A percentile compares a stretch with the other conserved stretches of the same genome.
Conservation (phyloP, 2,797 vertebrate genomes). For the Lutjanus argentimaculatus region DNA sequence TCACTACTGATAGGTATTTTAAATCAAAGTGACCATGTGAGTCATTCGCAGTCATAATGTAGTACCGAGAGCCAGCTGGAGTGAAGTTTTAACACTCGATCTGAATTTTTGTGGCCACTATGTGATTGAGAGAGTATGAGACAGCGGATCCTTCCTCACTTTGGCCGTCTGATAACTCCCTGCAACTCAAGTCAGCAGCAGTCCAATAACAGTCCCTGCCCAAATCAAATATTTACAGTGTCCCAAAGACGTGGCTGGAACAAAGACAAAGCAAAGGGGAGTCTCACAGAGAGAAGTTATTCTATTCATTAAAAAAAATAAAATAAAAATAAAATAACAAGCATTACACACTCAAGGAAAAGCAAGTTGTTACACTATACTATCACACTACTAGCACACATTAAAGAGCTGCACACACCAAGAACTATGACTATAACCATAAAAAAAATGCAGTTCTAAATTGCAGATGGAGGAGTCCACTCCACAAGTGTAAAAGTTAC, state of each 20-base stretch:
- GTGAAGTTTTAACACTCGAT: background rate
- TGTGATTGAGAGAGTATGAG: slow-evolving; percentile 27
- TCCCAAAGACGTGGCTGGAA: slow-evolving; percentile 38
- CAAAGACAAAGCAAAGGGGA: slow-evolving; percentile 32
- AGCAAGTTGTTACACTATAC: background rate
- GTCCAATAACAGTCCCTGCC: slow-evolving; percentile 27
- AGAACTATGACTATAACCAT: too few species aligned
- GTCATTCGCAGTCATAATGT: background rate
- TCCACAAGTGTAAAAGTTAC: too few species aligned
- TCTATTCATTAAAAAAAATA: background rate
- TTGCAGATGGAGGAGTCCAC: too few species aligned
- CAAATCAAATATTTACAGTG: slow-evolving; percentile 40
- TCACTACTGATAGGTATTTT: slow-evolving; percentile 45
- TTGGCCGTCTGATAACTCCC: slow-evolving; percentile 40
- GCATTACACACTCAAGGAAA: background rate
- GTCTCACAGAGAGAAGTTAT: slow-evolving; percentile 9
- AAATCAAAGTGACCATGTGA: slow-evolving; percentile 46
- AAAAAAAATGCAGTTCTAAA: too few species aligned
- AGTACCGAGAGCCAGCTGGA: slow-evolving; percentile 43
- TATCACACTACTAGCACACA: background rate
- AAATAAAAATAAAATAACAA: background rate
- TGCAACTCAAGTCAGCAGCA: slow-evolving; percentile 26
- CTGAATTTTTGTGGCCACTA: background rate
- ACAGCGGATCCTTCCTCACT: slow-evolving; percentile 34
- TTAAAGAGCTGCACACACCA: background rate